Percentiles rank a stretch among this genome's conserved stretches.
phyloP scores from a whole-genome alignment of 2,113 vertebrate genomes.

The Hiodon alosoides region DNA sequence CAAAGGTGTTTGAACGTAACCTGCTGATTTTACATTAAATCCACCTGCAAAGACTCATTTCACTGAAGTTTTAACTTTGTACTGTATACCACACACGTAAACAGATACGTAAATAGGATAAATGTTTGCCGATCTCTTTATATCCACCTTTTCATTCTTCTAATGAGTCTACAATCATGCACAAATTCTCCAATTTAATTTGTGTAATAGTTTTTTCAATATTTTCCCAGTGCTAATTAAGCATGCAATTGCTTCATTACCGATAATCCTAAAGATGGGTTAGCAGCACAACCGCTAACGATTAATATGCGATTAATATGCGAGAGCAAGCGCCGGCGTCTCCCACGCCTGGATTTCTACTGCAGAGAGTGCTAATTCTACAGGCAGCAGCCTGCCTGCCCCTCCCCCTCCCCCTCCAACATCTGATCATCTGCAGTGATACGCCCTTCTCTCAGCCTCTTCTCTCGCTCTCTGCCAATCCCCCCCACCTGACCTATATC shows the following conservation, averaged over 20 bases:
- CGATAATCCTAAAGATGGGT: constrained; percentile 18
- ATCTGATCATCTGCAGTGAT: constrained; percentile 18
- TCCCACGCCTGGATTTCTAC: constrained; percentile 16
- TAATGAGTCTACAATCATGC: not conserved
- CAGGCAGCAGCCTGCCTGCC: not conserved
- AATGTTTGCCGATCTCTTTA: not conserved
- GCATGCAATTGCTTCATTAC: constrained; percentile 16
- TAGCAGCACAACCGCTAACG: constrained; percentile 8
- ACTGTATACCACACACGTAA: not conserved
- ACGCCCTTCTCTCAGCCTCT: not conserved
- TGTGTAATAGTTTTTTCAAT: constrained; percentile 14
- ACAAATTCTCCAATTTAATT: not conserved
- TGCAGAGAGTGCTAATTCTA: constrained; percentile 19
- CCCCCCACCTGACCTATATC: constrained; percentile 8
- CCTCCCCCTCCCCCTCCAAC: not conserved
- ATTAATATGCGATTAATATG: constrained; percentile 26
- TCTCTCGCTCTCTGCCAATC: not conserved
- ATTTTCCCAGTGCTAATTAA: constrained; percentile 13
- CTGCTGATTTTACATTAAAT: not conserved
- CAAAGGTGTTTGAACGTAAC: not conserved
- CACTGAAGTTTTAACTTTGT: not conserved
- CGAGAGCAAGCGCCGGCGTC: not conserved
- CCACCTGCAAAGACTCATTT: too few species aligned
- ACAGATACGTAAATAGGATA: not conserved
- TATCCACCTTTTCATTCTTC: not conserved